These are phyloP conservation scores for Cecropterus lyciades DNA, from an alignment of 1,140 invertebrate species.

Conservation along the genomic window DNA sequence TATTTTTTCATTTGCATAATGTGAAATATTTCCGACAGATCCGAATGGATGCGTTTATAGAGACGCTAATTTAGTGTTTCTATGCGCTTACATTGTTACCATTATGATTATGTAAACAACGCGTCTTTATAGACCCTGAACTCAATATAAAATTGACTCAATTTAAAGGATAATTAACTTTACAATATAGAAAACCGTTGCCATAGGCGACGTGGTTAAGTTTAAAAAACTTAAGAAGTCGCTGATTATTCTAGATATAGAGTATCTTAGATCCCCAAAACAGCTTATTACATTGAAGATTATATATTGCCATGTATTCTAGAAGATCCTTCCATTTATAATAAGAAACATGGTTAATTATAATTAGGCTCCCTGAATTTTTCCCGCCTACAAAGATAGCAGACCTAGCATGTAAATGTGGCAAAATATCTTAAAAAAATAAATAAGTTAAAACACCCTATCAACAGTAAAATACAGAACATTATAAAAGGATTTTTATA, in stretches of 20 bases:
- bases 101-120: constrained; percentile 15
- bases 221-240: constrained; percentile 42
- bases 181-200: constrained; percentile 38
- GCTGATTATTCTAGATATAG: constrained; percentile 25
- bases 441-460: too few relatives aligned
- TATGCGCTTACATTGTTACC: constrained; percentile 13
- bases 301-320: constrained; percentile 20
- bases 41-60: background rate
- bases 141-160: constrained; percentile 10
- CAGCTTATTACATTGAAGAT: constrained; percentile 17
- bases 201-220: constrained; percentile 39
- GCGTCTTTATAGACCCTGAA: constrained; percentile 2
- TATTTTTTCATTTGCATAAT: background rate
- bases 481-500: too few relatives aligned
- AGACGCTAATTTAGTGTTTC: background rate
- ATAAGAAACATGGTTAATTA: background rate
- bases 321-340: constrained; percentile 30
- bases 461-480: too few relatives aligned
- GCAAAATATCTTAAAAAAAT: too few relatives aligned
- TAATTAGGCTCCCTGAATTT: background rate
- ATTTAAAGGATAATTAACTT: constrained; percentile 17
- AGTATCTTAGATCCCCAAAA: constrained; percentile 18
- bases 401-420: too few relatives aligned
- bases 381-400: constrained; percentile 11
- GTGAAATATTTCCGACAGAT: constrained; percentile 22